Base-by-base conservation (phyloP, 2,888 invertebrate genomes). In the Drosophila algonquin region DNA sequence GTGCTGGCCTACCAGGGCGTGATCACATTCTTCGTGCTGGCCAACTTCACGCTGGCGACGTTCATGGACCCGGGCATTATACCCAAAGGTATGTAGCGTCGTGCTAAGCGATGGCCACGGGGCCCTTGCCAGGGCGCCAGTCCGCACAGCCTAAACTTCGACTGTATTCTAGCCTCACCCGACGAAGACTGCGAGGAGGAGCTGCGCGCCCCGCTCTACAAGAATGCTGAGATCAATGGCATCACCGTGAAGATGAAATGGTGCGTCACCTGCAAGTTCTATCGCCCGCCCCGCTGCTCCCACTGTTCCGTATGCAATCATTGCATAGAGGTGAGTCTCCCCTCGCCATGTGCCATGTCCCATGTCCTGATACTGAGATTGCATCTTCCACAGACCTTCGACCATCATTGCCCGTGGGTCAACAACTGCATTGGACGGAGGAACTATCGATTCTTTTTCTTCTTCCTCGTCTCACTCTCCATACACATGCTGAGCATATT, bases 221-320 rank as follows among this genome's bases (percentile, higher is more conserved):
- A 98, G 93, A 98, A 96, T 93, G 98, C 99, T 77, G 99, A 99
- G 93, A 98, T 99, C 85, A 98, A 98, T 93, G 99, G 99, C 73
- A 98, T 99, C 82, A 98, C 98, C 14, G 98, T 99, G 74, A 96
- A 99, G 76, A 99, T 99, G 99, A 99, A 99, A 93, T 99, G 99
- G 99, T 99, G 99, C 93, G 97, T 98, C 83, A 99, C 99, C 3
- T 99, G 99, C 94, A 98, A 99, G 94, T 99, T 99, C 94, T 99
- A 99, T 93, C 94, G 99, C 90, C 99, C 99, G 91, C 99, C 99
- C 76, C 94, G 99, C 90, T 99, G 99, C 93, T 98, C 98, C 71
- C 99, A 99, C 93, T 99, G 99, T 93, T 98, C 98, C 84, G 98
- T 99, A 70, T 99, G 99, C 94, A 98, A 99, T 94, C 98, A 98